Conservation (phyloP, 2,888 invertebrate genomes). For the Sicus ferrugineus region DNA sequence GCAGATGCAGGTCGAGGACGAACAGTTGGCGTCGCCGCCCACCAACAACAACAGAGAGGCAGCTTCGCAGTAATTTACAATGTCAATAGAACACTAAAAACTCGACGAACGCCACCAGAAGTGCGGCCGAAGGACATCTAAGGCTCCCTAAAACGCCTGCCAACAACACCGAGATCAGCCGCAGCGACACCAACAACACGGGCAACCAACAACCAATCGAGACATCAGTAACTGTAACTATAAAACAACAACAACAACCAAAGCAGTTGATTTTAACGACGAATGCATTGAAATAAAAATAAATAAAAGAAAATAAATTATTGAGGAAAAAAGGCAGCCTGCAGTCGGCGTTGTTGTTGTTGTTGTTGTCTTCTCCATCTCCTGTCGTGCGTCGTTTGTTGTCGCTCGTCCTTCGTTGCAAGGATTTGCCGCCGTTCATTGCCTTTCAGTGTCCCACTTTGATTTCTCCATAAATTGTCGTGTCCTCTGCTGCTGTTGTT, state of each 20-base stretch:
- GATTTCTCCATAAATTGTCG: not conserved
- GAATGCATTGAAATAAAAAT: constrained; percentile 9
- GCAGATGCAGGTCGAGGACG: constrained; percentile 38
- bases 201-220: not conserved
- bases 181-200: not conserved
- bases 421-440: not conserved
- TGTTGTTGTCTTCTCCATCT: not conserved
- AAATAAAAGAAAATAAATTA: constrained; percentile 32
- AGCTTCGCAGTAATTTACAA: constrained; percentile 16
- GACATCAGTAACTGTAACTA: too few relatives aligned
- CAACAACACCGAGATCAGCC: constrained; percentile 26
- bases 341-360: too few relatives aligned
- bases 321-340: constrained; percentile 13
- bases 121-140: not conserved
- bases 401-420: not conserved
- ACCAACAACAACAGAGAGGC: not conserved
- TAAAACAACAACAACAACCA: not conserved
- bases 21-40: not conserved
- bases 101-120: not conserved
- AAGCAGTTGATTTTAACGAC: not conserved
- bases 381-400: not conserved
- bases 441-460: not conserved
- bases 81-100: constrained; percentile 10
- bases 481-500: constrained; percentile 2
- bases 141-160: not conserved